Evolutionary conservation across 2,888 invertebrate genomes (phyloP), one percentile per base, ranked within the genome.

Genomic region (Miltochrista miniata): DNA sequence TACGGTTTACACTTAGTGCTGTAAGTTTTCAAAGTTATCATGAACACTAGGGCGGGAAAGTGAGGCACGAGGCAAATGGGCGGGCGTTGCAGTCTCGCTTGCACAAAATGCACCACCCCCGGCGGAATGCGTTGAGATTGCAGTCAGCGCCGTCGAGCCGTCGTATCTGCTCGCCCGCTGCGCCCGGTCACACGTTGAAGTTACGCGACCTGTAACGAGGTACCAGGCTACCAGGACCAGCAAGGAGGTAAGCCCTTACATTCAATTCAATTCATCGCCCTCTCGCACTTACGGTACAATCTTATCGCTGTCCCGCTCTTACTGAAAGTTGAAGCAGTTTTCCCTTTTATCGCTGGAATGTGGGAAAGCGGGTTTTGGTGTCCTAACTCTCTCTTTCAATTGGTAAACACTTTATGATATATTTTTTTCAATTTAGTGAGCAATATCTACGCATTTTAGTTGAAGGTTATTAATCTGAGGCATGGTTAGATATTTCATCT

Each of bases 331-430:
- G 72, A 70, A 78, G 74, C 76, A 74, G 84, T 76, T 91, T 91
- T 91, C 91, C 87, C 91, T 91, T 90, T 91, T 90, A 90, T 83
- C 79, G 64, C 57, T 60, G 91, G 91, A 90, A 90, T 90, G 90
- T 87, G 79, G 87, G 84, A 87, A 89, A 90, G 79, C 85, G 81
- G 86, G 87, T 86, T 86, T 90, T 75, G 74, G 85, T 85, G 85
- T 79, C 79, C 80, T 74, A 76, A 90, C 90, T 91, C 90, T 91
- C 90, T 85, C 90, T 90, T 90, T 91, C 91, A 79, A 79, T 81
- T 73, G 85, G 86, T 89, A 87, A 88, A 76, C 68, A 77, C 69
- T 76, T 73, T 64, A 63, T 76, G 69, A 79, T 84, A n/a, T n/a
- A n/a, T n/a, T 24, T 79, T 72, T 71, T 61, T 54, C 61, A 74